phyloP scores from a whole-genome alignment of 2,797 vertebrate genomes.

The Sphaeramia orbicularis region DNA sequence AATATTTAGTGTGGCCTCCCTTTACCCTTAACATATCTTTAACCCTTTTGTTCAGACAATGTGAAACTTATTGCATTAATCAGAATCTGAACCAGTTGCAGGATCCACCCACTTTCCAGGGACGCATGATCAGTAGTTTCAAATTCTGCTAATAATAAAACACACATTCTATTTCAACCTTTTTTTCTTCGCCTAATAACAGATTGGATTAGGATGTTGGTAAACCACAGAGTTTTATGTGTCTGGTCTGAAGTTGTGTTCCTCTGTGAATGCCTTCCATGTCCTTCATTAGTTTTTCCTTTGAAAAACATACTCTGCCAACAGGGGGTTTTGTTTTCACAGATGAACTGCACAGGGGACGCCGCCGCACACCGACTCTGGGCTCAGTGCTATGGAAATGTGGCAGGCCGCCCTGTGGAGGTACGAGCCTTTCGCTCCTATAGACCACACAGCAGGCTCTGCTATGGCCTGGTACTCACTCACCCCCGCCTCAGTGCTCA shows the following conservation, averaged over 20 bases:
- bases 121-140: neutral
- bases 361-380: conserved; percentile 70
- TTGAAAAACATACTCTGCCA: conserved; percentile 72
- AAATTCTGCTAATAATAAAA: conserved; percentile 1
- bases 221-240: conserved; percentile 14
- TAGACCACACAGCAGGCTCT: conserved; percentile 52
- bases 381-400: conserved; percentile 81
- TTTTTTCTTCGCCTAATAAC: conserved; percentile 14
- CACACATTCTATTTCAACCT: neutral
- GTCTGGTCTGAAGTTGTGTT: conserved; percentile 48
- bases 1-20: no score
- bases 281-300: conserved; percentile 55
- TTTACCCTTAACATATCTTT: no score
- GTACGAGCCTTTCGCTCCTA: conserved; percentile 76
- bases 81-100: no score
- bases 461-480: conserved; percentile 40
- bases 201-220: conserved; percentile 11
- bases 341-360: conserved; percentile 89
- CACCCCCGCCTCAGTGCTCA: conserved; percentile 27
- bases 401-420: conserved; percentile 76
- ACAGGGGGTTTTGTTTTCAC: conserved; percentile 80
- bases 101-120: neutral
- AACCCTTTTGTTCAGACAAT: no score
- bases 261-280: conserved; percentile 60
- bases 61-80: no score